Evolutionary conservation across 2,113 vertebrate genomes (phyloP), one percentile per base, ranked within the genome.

Genomic region (Melanerpes formicivorus): DNA sequence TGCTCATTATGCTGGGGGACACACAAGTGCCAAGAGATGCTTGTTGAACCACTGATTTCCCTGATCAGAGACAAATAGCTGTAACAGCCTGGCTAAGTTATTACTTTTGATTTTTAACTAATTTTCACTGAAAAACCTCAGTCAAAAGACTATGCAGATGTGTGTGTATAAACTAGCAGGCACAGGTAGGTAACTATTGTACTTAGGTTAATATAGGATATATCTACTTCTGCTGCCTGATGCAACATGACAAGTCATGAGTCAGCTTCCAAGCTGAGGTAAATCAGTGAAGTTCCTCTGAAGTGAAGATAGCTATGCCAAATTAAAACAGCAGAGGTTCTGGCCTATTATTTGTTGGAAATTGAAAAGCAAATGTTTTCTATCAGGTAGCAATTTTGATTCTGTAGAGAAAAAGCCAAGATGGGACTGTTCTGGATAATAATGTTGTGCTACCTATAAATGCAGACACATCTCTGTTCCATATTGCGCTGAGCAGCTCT

Each of bases 261-360:
- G 65, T 92, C 87, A 84, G 79, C 79, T 93, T 87, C 65, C 73
- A 89, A 85, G 73, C 75, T 78, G 82, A 87, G 65, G 40, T 74
- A 89, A 80, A 93, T 69, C 84, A 89, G 32, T 50, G 82, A 88
- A 90, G 34, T 37, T 88, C 76, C 62, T 93, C 2, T 86, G 80
- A 94, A 91, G 67, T 80, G 59, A 84, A 85, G 37, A 30, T 10
- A 80, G 60, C 56, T 42, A 80, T 58, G 63, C 50, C 80, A 92
- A 64, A 89, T 83, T 63, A 88, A 79, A 92, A 4, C 59, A 83
- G n/a, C 65, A 85, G 11, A 65, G 73, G 40, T 90, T 78, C 59
- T 86, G 55, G 65, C 34, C 79, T 59, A 78, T 83, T 71, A 80
- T 80, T 90, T 11, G 67, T 1, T 79, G 30, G 40, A 87, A 93